Percentiles rank a stretch among this genome's conserved stretches.
Evolutionary conservation across 1,140 invertebrate genomes (phyloP).

Genomic region (Zaprionus ornatus): DNA sequence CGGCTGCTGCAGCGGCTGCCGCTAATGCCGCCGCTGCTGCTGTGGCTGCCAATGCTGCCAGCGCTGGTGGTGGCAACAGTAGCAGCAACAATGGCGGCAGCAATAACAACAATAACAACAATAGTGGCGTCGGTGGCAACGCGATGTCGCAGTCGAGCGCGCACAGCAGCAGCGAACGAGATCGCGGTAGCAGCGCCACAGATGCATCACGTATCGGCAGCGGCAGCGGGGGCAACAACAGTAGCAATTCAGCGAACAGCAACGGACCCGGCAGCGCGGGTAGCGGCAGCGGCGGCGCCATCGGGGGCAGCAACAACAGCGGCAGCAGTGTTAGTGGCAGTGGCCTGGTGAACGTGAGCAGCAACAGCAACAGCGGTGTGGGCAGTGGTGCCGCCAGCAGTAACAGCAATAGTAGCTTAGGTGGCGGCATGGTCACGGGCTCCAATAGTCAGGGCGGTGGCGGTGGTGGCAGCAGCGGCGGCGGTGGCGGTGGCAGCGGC

Average conservation of each 20-base stretch:
- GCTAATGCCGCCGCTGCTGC: neutral
- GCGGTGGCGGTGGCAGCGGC: constrained; percentile 45
- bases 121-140: constrained; percentile 2
- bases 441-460: constrained; percentile 54
- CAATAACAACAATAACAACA: constrained; percentile 9
- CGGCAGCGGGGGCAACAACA: constrained; percentile 56
- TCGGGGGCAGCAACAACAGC: constrained; percentile 38
- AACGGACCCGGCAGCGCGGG: constrained; percentile 69
- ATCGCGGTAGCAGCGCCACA: constrained; percentile 31
- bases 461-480: constrained; percentile 33
- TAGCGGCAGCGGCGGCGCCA: constrained; percentile 49
- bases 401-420: constrained; percentile 55
- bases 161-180: constrained; percentile 41
- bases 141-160: constrained; percentile 10
- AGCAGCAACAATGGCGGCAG: neutral
- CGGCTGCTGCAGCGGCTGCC: constrained; percentile 20
- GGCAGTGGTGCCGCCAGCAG: constrained; percentile 48
- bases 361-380: constrained; percentile 42
- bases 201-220: constrained; percentile 40
- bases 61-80: constrained; percentile 1
- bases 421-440: constrained; percentile 35
- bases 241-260: constrained; percentile 67
- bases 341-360: constrained; percentile 24
- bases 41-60: neutral
- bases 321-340: constrained; percentile 45